A percentile compares a stretch with the other conserved stretches of the same genome.
These are phyloP conservation scores for Sula dactylatra DNA, from an alignment of 2,113 vertebrate species.

Conservation along the genomic window DNA sequence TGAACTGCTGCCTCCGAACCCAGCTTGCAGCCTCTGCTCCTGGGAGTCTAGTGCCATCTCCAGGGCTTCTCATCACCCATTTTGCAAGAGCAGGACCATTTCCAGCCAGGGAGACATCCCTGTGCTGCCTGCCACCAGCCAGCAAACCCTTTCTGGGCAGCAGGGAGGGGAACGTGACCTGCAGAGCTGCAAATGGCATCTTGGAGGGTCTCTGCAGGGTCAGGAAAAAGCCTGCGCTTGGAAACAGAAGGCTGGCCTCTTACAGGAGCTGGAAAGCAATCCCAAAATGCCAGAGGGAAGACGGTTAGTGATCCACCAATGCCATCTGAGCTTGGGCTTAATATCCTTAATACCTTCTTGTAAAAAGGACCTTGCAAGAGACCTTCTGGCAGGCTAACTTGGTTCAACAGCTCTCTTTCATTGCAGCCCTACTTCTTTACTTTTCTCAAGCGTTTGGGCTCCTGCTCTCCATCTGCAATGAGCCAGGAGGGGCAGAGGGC, in stretches of 20 bases:
- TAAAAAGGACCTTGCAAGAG: background rate
- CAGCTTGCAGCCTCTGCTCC: background rate
- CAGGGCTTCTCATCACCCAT: background rate
- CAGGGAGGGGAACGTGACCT: background rate
- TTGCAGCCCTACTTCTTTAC: background rate
- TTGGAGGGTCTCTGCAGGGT: background rate
- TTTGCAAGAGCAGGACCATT: background rate
- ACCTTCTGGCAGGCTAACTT: background rate
- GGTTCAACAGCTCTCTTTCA: background rate
- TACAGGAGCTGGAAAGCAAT: background rate
- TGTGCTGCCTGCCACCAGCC: background rate
- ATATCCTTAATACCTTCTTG: background rate
- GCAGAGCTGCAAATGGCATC: background rate
- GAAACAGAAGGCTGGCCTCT: background rate
- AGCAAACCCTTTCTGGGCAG: background rate
- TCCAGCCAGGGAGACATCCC: background rate
- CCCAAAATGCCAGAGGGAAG: rapidly evolving
- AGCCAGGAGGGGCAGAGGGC: background rate
- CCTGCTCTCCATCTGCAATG: background rate
- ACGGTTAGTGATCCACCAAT: background rate
- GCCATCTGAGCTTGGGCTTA: background rate
- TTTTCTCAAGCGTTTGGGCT: background rate
- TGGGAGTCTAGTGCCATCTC: background rate
- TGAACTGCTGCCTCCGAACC: background rate
- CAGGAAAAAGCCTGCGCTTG: background rate